Percentiles rank a stretch among this genome's conserved stretches.
Evolutionary conservation across 2,113 vertebrate genomes (phyloP).

Genomic region (Coptodon bakossiorum): DNA sequence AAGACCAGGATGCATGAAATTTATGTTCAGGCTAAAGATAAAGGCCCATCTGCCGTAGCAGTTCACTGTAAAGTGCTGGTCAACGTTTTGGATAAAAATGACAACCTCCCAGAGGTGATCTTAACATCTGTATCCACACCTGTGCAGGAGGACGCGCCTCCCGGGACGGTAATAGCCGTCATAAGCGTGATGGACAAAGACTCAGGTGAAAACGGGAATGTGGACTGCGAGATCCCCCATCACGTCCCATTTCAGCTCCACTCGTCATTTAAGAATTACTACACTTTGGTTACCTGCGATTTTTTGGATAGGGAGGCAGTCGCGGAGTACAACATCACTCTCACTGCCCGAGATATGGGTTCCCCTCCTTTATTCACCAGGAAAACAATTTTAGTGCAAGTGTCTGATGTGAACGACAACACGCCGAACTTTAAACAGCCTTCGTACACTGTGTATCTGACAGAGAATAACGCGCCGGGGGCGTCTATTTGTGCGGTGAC

Average conservation of each 20-base stretch:
- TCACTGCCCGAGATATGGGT: conserved; percentile 77
- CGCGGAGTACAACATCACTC: conserved; percentile 77
- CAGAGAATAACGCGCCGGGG: conserved; percentile 82
- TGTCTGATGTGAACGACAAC: conserved; percentile 82
- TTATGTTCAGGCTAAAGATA: conserved; percentile 84
- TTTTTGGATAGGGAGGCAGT: conserved; percentile 76
- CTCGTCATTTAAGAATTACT: conserved; percentile 85
- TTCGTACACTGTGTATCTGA: conserved; percentile 78
- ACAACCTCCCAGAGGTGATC: conserved; percentile 68
- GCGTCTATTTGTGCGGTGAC: conserved; percentile 79
- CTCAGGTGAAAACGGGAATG: conserved; percentile 77
- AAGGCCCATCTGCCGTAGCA: conserved; percentile 78
- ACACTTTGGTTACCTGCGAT: conserved; percentile 78
- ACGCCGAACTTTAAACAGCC: conserved; percentile 77
- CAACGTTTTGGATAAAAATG: conserved; percentile 67
- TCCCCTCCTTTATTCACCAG: conserved; percentile 70
- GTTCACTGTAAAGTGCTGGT: conserved; percentile 80
- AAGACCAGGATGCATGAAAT: conserved; percentile 78
- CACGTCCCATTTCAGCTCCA: conserved; percentile 78
- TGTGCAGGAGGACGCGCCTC: conserved; percentile 73
- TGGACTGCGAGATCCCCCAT: conserved; percentile 75
- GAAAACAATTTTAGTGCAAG: conserved; percentile 69
- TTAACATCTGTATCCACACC: conserved; percentile 69
- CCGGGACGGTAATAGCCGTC: conserved; percentile 81
- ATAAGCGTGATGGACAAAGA: conserved; percentile 82